Conservation (phyloP, 1,140 invertebrate species). For the Aphaenogaster rudis region DNA sequence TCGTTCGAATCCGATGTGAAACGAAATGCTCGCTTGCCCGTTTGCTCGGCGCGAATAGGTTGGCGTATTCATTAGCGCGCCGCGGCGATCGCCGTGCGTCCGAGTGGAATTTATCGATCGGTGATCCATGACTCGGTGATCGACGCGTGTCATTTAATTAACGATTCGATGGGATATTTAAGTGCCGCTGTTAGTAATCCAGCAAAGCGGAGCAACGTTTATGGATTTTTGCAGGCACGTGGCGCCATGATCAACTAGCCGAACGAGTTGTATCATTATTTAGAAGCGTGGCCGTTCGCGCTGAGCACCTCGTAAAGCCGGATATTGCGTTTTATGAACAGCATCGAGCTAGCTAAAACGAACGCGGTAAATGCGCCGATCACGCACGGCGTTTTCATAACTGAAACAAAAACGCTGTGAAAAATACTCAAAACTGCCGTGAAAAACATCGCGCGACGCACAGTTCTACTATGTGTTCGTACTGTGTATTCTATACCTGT, state of each 20-base stretch:
- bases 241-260: conserved; percentile 34
- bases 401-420: conserved; percentile 41
- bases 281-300: conserved; percentile 30
- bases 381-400: conserved; percentile 56
- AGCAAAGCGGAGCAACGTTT: conserved; percentile 38
- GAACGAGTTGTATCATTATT: conserved; percentile 59
- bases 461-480: not conserved
- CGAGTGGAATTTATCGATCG: conserved; percentile 43
- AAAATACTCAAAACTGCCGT: conserved; percentile 47
- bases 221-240: conserved; percentile 35
- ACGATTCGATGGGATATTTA: conserved; percentile 56
- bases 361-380: conserved; percentile 20
- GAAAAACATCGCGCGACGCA: conserved; percentile 9
- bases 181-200: conserved; percentile 37
- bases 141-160: conserved; percentile 54
- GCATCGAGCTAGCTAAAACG: conserved; percentile 7
- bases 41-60: not conserved
- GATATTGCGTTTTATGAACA: conserved; percentile 62
- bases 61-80: conserved; percentile 45
- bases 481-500: not conserved
- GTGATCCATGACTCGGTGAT: conserved; percentile 20
- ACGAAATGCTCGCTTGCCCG: conserved; percentile 9
- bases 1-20: conserved; percentile 27
- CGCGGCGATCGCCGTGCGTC: not conserved
- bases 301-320: conserved; percentile 35